These are phyloP conservation scores for Parnassius mnemosyne DNA, from an alignment of 2,888 invertebrate genomes.

Conservation along the genomic window DNA sequence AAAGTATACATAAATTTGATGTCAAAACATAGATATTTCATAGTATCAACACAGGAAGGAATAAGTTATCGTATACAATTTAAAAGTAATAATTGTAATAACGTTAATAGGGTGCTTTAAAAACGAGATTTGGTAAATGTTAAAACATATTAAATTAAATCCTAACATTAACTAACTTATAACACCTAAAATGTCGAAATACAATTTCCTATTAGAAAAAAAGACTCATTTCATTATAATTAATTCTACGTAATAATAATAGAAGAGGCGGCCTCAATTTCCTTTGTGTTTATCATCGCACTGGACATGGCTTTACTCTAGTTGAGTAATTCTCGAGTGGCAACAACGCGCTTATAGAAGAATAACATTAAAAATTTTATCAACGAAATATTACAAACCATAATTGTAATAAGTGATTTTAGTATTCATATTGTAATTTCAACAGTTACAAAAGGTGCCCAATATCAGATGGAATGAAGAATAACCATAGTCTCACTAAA, in stretches of 20 bases:
- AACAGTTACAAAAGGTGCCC: not conserved
- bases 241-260: conserved; percentile 56
- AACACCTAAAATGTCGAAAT: conserved; percentile 59
- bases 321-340: no score
- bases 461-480: conserved; percentile 8
- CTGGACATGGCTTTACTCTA: conserved; percentile 3
- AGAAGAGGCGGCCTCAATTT: conserved; percentile 76
- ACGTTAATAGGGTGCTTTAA: conserved; percentile 19
- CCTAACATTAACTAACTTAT: conserved; percentile 59
- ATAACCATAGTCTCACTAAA: not conserved
- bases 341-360: no score
- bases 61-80: not conserved
- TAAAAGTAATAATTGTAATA: conserved; percentile 11
- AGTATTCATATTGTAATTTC: not conserved
- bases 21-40: no score
- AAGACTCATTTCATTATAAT: conserved; percentile 45
- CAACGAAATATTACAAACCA: no score
- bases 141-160: conserved; percentile 51
- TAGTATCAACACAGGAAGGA: not conserved
- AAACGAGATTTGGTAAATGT: conserved; percentile 67
- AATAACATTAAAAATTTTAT: no score
- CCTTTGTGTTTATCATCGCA: conserved; percentile 38
- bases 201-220: conserved; percentile 63
- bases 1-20: conserved; percentile 34
- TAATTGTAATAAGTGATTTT: not conserved